Conservation (phyloP, 2,888 invertebrate genomes). For the Diachrysia chrysitis region DNA sequence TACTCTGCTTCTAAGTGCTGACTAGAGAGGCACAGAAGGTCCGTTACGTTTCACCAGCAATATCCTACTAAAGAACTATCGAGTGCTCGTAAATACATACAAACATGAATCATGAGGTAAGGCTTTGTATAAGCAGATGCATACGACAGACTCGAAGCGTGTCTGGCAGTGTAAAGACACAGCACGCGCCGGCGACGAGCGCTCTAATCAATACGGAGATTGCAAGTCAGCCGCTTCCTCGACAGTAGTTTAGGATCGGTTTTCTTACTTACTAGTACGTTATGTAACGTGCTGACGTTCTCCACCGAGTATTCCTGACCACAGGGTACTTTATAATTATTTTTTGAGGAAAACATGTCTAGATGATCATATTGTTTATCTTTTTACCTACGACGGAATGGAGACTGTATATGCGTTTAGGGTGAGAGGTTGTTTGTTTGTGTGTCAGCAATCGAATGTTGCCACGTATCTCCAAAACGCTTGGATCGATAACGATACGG, state of each 20-base stretch:
- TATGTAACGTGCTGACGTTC: not conserved
- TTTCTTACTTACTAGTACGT: not conserved
- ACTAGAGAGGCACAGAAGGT: slow-evolving; percentile 8
- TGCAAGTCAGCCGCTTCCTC: not conserved
- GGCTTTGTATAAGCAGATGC: not conserved
- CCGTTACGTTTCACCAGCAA: not conserved
- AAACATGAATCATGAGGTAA: not conserved
- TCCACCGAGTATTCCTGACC: too few relatives aligned
- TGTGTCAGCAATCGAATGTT: too few relatives aligned
- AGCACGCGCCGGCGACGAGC: not conserved
- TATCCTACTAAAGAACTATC: too few relatives aligned
- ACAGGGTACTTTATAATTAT: too few relatives aligned
- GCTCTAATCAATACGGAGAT: not conserved
- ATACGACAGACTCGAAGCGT: not conserved
- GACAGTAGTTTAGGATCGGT: not conserved
- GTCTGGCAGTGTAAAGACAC: not conserved
- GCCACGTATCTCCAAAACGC: too few relatives aligned
- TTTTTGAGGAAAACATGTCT: not conserved
- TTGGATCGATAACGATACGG: too few relatives aligned
- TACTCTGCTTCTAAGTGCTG: not conserved
- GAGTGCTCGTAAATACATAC: not conserved
- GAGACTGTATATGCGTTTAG: too few relatives aligned
- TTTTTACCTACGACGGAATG: too few relatives aligned
- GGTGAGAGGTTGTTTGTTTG: too few relatives aligned
- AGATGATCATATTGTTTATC: not conserved